Base-by-base conservation (phyloP, 64 coral and sea anemone species). In the Anthopleura sola region DNA sequence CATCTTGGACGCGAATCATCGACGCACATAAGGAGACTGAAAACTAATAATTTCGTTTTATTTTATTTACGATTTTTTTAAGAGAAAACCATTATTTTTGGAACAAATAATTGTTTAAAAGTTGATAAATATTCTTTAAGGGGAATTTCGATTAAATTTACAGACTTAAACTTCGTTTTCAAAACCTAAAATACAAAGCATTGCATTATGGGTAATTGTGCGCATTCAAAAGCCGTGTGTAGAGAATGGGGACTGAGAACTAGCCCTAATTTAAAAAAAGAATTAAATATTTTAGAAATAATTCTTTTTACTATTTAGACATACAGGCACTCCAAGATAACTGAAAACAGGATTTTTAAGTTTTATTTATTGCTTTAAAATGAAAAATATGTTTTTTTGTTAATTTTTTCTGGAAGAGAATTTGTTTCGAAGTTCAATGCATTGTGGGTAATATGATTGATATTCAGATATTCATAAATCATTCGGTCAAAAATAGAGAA, bases 401-500 rank as follows among this genome's bases (percentile, higher is more conserved):
- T 32, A 32, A 1, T 34, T 2, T 71, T 34, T 71, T 29, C 15
- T 12, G 7, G 33, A 29, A 32, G 10, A 10, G 28, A 71, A 29
- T 6, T 31, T 33, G 33, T 32, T 12, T 1, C 13, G 0, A 69
- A 15, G 29, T 7, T 16, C 26, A 71, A 32, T 33, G 66, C 66
- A 28, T 85, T 78, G 14, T 90, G 88, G 88, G 88, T 90, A 85
- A 1, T 78, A 18, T n/a, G 20, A 19, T 34, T 38, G 55, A 53
- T 36, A 78, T 75, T 83, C 58, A 36, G 55, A 53, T 36, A 78
- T 75, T 83, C 58, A 68, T 55, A 33, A 64, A 71, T 46, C 55
- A 34, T 18, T 82, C 55, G 54, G 55, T 38, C n/a, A 90, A 68
- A 49, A 83, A 54, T 77, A 56, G 23, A 39, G 18, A 36, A 32